These are phyloP conservation scores for Syrmaticus mikado DNA, from an alignment of 2,113 vertebrate genomes.

Conservation along the genomic window DNA sequence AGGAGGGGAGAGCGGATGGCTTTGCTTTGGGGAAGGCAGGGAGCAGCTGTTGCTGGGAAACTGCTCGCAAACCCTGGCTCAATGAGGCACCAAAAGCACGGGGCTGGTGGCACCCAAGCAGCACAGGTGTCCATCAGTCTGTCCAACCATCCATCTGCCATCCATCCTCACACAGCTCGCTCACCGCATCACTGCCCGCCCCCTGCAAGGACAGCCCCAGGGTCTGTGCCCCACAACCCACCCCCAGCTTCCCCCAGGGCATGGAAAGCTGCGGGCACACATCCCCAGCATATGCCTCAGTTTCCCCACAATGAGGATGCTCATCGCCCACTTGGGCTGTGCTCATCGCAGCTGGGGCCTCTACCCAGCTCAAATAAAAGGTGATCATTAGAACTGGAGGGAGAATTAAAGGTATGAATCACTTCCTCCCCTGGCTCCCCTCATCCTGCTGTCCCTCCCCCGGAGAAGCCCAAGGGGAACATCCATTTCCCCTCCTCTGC, in stretches of 20 bases:
- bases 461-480: background rate
- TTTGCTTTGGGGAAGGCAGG: background rate
- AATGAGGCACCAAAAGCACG: background rate
- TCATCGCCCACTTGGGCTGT: background rate
- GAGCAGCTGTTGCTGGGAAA: slow-evolving; percentile 62
- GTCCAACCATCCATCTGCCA: background rate
- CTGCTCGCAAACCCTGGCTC: background rate
- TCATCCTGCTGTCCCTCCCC: slow-evolving; percentile 1
- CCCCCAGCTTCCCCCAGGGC: background rate
- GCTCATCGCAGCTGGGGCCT: background rate
- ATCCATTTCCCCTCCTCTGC: background rate
- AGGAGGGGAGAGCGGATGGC: background rate
- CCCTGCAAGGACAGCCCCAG: background rate
- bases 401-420: slow-evolving; percentile 58
- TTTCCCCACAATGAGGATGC: background rate
- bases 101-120: background rate
- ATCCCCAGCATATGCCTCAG: background rate
- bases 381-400: background rate
- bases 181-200: background rate
- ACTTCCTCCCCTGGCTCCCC: slow-evolving; percentile 27
- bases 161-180: accelerated
- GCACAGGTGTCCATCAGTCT: background rate
- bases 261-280: background rate
- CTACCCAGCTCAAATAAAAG: background rate
- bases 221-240: background rate